These are phyloP conservation scores for Smittia aterrima DNA, from an alignment of 2,888 invertebrate species.

Conservation along the genomic window DNA sequence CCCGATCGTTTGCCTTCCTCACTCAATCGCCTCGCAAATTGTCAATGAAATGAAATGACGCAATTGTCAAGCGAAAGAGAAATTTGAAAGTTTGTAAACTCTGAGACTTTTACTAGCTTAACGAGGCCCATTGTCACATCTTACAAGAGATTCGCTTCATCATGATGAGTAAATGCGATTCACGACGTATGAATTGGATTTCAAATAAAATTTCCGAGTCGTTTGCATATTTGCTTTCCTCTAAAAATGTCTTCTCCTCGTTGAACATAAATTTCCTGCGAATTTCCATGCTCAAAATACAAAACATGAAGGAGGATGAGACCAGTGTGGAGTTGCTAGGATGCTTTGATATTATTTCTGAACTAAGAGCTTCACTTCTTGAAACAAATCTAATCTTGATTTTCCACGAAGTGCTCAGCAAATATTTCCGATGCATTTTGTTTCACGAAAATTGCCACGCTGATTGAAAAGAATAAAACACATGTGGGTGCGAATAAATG, in stretches of 20 bases:
- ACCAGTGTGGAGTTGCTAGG: no score
- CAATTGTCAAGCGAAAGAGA: not conserved
- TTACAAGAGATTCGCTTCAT: not conserved
- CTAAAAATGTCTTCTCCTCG: not conserved
- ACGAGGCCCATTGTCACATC: not conserved
- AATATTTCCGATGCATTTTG: no score
- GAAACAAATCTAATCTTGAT: no score
- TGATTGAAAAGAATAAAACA: no score
- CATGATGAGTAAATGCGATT: not conserved
- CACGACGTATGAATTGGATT: not conserved
- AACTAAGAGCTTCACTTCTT: no score
- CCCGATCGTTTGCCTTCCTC: not conserved
- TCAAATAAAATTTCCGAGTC: not conserved
- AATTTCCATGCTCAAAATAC: not conserved
- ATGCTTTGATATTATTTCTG: no score
- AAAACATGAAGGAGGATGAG: not conserved
- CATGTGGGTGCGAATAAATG: not conserved
- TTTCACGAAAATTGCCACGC: no score
- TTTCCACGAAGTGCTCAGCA: no score
- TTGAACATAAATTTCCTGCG: not conserved
- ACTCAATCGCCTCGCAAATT: slow-evolving; percentile 4
- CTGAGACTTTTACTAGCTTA: not conserved
- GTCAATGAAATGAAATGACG: not conserved
- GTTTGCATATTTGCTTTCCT: not conserved
- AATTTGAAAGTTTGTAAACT: no score